A percentile compares a stretch with the other conserved stretches of the same genome.
These are phyloP conservation scores for Dicaeum eximium DNA, from an alignment of 2,113 vertebrate species.

Conservation along the genomic window DNA sequence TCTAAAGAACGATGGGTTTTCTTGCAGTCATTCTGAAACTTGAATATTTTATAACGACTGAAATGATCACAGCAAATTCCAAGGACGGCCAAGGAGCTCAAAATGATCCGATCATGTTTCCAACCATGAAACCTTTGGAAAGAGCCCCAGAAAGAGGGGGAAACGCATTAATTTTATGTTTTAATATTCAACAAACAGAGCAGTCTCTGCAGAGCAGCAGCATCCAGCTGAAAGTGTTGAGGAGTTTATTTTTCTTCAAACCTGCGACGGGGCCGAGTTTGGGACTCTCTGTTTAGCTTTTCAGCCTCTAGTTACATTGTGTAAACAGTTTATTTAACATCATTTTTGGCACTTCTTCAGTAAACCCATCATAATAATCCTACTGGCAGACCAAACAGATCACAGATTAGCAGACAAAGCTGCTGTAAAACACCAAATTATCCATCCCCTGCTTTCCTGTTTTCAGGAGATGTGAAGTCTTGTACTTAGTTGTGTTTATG, in stretches of 20 bases:
- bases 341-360: constrained; percentile 79
- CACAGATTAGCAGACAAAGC: constrained; percentile 73
- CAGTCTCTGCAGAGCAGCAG: constrained; percentile 67
- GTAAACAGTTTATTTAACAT: constrained; percentile 84
- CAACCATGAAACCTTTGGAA: constrained; percentile 58
- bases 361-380: constrained; percentile 81
- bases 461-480: constrained; percentile 48
- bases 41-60: constrained; percentile 26
- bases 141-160: constrained; percentile 61
- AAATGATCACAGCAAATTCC: constrained; percentile 42
- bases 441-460: constrained; percentile 69
- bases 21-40: background rate
- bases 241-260: constrained; percentile 86
- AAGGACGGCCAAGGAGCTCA: constrained; percentile 36
- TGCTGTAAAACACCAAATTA: constrained; percentile 68
- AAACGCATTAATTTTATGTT: constrained; percentile 71
- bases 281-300: constrained; percentile 73
- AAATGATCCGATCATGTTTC: constrained; percentile 58
- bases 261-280: constrained; percentile 73
- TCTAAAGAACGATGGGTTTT: background rate
- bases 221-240: constrained; percentile 73
- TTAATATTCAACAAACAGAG: constrained; percentile 76
- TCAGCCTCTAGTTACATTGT: constrained; percentile 75
- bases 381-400: constrained; percentile 83
- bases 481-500: constrained; percentile 58